Evolutionary conservation across 1,140 invertebrate genomes (phyloP).

Genomic region (Chymomyza costata): DNA sequence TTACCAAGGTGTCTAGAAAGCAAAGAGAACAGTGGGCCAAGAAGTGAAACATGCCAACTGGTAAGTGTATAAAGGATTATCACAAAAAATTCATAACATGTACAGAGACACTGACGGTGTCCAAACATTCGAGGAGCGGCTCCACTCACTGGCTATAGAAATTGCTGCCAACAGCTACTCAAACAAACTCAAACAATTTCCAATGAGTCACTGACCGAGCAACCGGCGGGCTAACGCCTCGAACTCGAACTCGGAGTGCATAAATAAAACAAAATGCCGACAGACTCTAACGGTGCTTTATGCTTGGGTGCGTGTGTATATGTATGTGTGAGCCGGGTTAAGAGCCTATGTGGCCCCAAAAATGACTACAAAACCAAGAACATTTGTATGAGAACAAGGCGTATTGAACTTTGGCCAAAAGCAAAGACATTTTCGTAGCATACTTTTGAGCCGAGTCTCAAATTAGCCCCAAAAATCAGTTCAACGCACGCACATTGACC

Average conservation of each 20-base stretch:
- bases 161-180: conserved; percentile 7
- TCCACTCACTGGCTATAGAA: conserved; percentile 16
- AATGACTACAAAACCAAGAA: conserved; percentile 19
- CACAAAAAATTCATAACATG: conserved; percentile 20
- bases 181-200: conserved; percentile 20
- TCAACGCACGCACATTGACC: conserved; percentile 57
- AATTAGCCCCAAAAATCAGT: conserved; percentile 36
- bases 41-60: no score
- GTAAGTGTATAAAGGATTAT: no score
- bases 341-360: conserved; percentile 14
- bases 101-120: conserved; percentile 6
- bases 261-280: conserved; percentile 37
- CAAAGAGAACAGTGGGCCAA: no score
- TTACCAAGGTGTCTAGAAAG: no score
- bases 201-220: conserved; percentile 55
- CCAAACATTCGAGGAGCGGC: no score
- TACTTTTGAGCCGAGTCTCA: conserved; percentile 40
- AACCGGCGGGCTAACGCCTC: conserved; percentile 7
- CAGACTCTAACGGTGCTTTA: background rate
- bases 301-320: background rate
- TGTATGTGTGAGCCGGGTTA: conserved; percentile 10
- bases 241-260: no score
- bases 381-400: background rate
- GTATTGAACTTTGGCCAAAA: conserved; percentile 25
- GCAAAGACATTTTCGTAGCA: conserved; percentile 44